phyloP scores from a whole-genome alignment of 2,113 vertebrate species.

The Hiodon alosoides region DNA sequence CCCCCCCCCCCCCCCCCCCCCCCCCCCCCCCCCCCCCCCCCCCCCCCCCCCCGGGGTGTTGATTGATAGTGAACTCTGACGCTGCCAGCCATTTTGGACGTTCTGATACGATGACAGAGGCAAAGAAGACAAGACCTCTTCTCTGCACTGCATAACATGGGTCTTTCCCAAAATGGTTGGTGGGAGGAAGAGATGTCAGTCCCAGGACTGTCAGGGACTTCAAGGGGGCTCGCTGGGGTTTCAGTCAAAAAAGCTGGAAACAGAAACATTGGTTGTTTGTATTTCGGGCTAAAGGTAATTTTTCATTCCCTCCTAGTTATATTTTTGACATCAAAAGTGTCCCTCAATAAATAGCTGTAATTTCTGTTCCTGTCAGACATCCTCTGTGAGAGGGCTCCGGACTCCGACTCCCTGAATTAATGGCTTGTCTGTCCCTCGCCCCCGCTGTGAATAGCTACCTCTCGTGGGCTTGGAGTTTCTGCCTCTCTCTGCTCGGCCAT shows the following conservation, averaged over 20 bases:
- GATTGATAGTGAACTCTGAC: too few species aligned
- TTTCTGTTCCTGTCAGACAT: slow-evolving; percentile 20
- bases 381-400: slow-evolving; percentile 1
- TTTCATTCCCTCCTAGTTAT: not conserved
- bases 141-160: too few species aligned
- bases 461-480: not conserved
- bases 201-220: not conserved
- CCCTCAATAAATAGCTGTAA: slow-evolving; percentile 21
- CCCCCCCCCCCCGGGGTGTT: not conserved
- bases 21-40: too few species aligned
- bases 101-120: too few species aligned
- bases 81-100: too few species aligned
- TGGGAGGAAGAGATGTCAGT: not conserved
- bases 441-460: not conserved
- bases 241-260: not conserved
- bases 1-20: too few species aligned
- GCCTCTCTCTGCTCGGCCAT: too few species aligned
- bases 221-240: not conserved
- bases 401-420: not conserved
- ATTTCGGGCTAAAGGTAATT: not conserved
- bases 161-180: not conserved
- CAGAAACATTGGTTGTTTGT: not conserved
- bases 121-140: too few species aligned
- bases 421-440: not conserved
- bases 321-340: slow-evolving; percentile 29